Conservation (phyloP, 2,888 invertebrate genomes). For the Drosophila helvetica region DNA sequence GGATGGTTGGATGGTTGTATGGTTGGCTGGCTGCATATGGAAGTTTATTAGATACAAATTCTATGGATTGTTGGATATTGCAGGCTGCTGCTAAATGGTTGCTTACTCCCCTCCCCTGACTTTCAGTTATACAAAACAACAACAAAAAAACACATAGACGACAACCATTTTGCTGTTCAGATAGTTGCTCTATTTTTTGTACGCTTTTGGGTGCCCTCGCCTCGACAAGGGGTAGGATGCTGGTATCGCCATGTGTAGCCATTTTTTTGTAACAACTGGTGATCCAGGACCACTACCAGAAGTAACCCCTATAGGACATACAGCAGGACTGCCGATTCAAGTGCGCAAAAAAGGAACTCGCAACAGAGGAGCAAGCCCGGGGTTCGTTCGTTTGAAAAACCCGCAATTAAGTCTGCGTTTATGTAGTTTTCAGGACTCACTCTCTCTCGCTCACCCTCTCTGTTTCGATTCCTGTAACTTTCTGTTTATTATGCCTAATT, state of each 20-base stretch:
- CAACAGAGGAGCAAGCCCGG: slow-evolving; percentile 28
- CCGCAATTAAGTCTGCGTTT: slow-evolving; percentile 78
- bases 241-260: slow-evolving; percentile 62
- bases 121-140: slow-evolving; percentile 3
- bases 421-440: slow-evolving; percentile 27
- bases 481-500: slow-evolving; percentile 80
- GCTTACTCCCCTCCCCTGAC: slow-evolving; percentile 64
- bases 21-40: slow-evolving; percentile 59
- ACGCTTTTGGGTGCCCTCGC: slow-evolving; percentile 53
- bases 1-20: neutral
- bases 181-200: slow-evolving; percentile 63
- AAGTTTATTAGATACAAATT: slow-evolving; percentile 79
- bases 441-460: slow-evolving; percentile 15
- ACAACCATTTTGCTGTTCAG: slow-evolving; percentile 77
- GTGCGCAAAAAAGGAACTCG: slow-evolving; percentile 68
- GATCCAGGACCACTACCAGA: slow-evolving; percentile 53
- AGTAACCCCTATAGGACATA: slow-evolving; percentile 56
- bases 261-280: slow-evolving; percentile 48
- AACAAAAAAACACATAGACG: slow-evolving; percentile 58
- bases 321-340: slow-evolving; percentile 59
- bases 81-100: slow-evolving; percentile 31
- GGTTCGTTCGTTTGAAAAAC: slow-evolving; percentile 76
- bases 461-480: slow-evolving; percentile 70
- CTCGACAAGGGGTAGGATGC: slow-evolving; percentile 58
- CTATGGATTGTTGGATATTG: slow-evolving; percentile 41